phyloP scores from a whole-genome alignment of 2,113 vertebrate genomes.

The Origma solitaria region DNA sequence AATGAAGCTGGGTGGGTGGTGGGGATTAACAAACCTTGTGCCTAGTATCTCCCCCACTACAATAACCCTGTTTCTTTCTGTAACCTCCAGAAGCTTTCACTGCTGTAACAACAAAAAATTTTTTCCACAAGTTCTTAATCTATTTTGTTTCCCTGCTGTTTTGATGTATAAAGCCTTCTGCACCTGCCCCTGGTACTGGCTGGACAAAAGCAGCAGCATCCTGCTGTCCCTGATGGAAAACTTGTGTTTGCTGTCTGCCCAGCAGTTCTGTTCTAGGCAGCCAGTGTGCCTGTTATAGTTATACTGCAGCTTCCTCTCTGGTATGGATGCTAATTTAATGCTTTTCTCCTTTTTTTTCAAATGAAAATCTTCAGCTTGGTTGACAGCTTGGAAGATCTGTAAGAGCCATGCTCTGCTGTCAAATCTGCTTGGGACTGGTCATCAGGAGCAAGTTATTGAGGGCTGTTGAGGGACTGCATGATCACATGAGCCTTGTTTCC shows the following conservation, averaged over 20 bases:
- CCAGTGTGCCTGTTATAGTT: neutral
- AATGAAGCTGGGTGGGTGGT: neutral
- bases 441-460: neutral
- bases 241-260: neutral
- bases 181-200: fast-evolving
- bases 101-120: neutral
- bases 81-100: neutral
- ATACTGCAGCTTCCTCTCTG: neutral
- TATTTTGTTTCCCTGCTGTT: neutral
- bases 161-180: neutral
- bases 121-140: neutral
- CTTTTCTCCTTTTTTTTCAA: neutral
- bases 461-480: neutral
- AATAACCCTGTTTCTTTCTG: neutral
- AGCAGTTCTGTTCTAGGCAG: neutral
- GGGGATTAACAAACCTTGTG: neutral
- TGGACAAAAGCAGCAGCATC: neutral
- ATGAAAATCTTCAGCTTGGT: neutral
- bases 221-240: neutral
- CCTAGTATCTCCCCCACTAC: neutral
- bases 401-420: neutral
- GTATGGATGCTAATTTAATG: neutral
- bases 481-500: neutral
- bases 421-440: neutral
- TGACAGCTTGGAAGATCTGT: neutral